Base-by-base conservation (phyloP, 2,888 invertebrate species). In the Loripinus fragilis region DNA sequence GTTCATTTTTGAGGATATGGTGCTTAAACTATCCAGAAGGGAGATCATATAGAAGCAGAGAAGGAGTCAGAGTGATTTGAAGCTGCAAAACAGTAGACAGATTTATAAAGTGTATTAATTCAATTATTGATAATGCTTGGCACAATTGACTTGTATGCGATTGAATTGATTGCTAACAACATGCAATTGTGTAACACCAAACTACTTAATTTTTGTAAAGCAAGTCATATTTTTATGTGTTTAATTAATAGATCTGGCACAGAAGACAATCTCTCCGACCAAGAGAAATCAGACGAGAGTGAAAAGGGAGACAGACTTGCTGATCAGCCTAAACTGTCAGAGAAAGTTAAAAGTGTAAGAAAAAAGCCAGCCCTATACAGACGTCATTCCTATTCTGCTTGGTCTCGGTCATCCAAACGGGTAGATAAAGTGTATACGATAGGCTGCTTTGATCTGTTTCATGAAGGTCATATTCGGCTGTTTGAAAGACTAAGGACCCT, bases 391-490 rank as follows among this genome's bases (percentile, higher is more conserved):
- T 67, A 85, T 0, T 45, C 80, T 64, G 50, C 42, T 72, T 28
- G 75, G 76, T 78, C 50, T 33, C 41, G 64, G 20, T 66, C n/a
- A 15, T 76, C 17, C 80, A 86, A 60, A 71, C 75, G 30, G 65
- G 89, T 64, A 81, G 88, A 90, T 55, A 86, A 87, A 69, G 90
- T 90, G 10, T 91, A 88, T 85, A 90, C 91, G 0, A 83, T 91
- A 23, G 91, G 91, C 35, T 91, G 91, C 76, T 91, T 91, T 78
- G 91, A 91, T 73, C 78, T 91, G 45, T 91, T 91, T 78, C 91
- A 91, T 66, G 79, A 86, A 30, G 91, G 91, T 20, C 91, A 91
- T 72, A 76, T 86, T 2, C 76, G 80, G 45, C 74, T 91, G 17
- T 70, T 91, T 48, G 81, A 88, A 67, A 82, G 89, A 55, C 86